These are phyloP conservation scores for Sebastes minor DNA, from an alignment of 2,797 vertebrate genomes.

Conservation along the genomic window DNA sequence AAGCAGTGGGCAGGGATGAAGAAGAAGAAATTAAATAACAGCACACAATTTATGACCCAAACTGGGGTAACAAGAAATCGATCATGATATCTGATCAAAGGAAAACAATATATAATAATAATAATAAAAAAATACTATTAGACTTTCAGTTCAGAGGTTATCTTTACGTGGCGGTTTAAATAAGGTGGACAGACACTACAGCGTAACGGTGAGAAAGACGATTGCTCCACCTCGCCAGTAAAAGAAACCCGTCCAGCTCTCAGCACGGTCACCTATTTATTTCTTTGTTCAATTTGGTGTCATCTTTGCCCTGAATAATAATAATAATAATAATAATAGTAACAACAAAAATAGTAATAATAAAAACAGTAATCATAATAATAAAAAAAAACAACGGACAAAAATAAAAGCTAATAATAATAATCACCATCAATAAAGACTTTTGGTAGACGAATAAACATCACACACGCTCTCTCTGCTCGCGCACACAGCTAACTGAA, in stretches of 20 bases:
- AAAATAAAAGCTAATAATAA: conserved; percentile 68
- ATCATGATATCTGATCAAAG: conserved; percentile 61
- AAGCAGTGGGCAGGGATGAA: conserved; percentile 19
- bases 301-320: conserved; percentile 82
- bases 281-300: conserved; percentile 84
- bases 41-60: conserved; percentile 67
- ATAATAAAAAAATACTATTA: conserved; percentile 60
- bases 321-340: conserved; percentile 44
- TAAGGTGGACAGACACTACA: conserved; percentile 46
- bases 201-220: conserved; percentile 17
- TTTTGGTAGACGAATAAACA: conserved; percentile 74
- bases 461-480: conserved; percentile 27
- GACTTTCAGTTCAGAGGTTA: conserved; percentile 57
- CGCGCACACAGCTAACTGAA: conserved; percentile 39
- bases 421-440: conserved; percentile 67
- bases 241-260: conserved; percentile 50
- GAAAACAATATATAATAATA: conserved; percentile 46
- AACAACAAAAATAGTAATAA: conserved; percentile 42
- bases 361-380: conserved; percentile 44
- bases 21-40: conserved; percentile 53
- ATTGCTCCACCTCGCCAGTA: conserved; percentile 49
- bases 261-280: conserved; percentile 39
- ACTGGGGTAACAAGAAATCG: conserved; percentile 53
- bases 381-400: conserved; percentile 44
- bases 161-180: conserved; percentile 38